A percentile compares a stretch with the other conserved stretches of the same genome.
Evolutionary conservation across 2,797 vertebrate genomes (phyloP).

Genomic region (Pipistrellus pygmaeus): DNA sequence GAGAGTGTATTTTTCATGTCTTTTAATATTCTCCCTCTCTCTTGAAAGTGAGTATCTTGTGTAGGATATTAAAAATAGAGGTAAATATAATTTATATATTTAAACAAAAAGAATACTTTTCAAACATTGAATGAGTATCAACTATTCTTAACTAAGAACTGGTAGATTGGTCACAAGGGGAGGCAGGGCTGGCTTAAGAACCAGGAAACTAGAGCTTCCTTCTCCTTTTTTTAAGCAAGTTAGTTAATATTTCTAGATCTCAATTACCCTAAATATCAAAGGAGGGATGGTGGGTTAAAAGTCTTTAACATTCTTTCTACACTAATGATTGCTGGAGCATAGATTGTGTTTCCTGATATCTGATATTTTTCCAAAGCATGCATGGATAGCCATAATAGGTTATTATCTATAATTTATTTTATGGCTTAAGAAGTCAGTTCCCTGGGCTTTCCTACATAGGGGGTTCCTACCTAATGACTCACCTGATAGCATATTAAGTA

Average conservation of each 20-base stretch:
- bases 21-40: slow-evolving; percentile 17
- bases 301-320: background rate
- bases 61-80: background rate
- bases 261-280: background rate
- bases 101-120: background rate
- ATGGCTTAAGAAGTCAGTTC: background rate
- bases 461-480: background rate
- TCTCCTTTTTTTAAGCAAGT: slow-evolving; percentile 26
- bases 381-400: background rate
- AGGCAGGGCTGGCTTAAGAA: background rate
- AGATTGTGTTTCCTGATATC: background rate
- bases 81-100: background rate
- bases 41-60: background rate
- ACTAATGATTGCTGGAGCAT: background rate
- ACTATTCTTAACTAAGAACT: background rate
- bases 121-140: background rate
- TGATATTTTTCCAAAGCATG: background rate
- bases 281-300: background rate
- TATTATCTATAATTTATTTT: background rate
- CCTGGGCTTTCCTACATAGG: background rate
- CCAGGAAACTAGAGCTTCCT: background rate
- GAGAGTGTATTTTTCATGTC: background rate
- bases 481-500: background rate
- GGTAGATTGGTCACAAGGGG: background rate
- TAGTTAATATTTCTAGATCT: slow-evolving; percentile 18